These are phyloP conservation scores for Helogale parvula DNA, from an alignment of 2,113 vertebrate species.

Conservation along the genomic window DNA sequence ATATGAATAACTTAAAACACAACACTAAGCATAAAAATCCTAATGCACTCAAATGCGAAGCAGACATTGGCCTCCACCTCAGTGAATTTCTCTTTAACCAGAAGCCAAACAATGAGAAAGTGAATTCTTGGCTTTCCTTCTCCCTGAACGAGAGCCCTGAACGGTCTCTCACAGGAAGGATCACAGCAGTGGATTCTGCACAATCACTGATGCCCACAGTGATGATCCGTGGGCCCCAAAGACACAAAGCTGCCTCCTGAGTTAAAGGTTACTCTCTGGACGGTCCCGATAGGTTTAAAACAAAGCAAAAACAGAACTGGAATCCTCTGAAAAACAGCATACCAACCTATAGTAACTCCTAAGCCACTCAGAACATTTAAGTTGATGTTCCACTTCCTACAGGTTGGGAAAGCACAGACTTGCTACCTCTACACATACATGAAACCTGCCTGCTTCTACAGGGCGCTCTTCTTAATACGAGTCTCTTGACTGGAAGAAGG, in stretches of 20 bases:
- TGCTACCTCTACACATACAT: neutral
- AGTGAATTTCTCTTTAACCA: neutral
- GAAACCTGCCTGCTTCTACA: neutral
- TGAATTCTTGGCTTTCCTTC: neutral
- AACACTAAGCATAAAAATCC: constrained; percentile 71
- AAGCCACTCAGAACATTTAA: neutral
- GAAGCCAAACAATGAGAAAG: constrained; percentile 5
- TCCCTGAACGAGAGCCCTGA: neutral
- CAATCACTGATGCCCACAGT: neutral
- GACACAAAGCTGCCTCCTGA: neutral
- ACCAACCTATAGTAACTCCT: neutral
- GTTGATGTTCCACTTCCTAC: neutral
- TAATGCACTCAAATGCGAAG: constrained; percentile 19
- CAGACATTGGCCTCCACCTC: constrained; percentile 35
- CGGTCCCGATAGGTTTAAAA: neutral
- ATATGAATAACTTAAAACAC: constrained; percentile 67
- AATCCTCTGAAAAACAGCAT: neutral
- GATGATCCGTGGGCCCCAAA: neutral
- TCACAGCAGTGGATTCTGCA: no score
- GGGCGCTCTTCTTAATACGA: neutral
- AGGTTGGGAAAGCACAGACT: neutral
- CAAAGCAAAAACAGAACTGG: no score
- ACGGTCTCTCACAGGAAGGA: neutral
- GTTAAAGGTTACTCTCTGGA: neutral
- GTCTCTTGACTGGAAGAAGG: neutral